Base-by-base conservation (phyloP, 2,888 invertebrate genomes). In the Melolontha melolontha region DNA sequence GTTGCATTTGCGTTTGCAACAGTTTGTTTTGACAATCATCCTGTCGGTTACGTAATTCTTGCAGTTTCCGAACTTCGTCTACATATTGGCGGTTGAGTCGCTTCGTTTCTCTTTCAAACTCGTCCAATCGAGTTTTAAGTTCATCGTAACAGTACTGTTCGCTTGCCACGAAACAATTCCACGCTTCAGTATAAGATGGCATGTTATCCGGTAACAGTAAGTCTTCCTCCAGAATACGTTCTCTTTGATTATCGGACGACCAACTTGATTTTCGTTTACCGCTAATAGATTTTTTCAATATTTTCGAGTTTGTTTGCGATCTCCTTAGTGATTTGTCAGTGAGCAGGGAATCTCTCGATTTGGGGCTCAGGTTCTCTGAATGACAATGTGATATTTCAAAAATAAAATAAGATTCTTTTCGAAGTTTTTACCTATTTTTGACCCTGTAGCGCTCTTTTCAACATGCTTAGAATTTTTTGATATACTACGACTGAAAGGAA, bases 161-260 rank as follows among this genome's bases (percentile, higher is more conserved):
- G 51, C 75, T 74, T 0, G 7, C 49, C 40, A 52, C 72, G 68
- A 75, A 79, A 16, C 27, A 17, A 40, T 62, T 59, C 78, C 77
- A 78, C 17, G 75, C 76, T 52, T 75, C 74, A 29, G 70, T 67
- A 51, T 74, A 71, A 29, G 70, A 69, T 2, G 78, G 78, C 6
- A 76, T 52, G 0, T 63, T 41, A 17, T 72, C 70, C 6, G 74
- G 72, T 39, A 72, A 55, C 6, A 65, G 22, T 6, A 66, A 34
- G 5, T 49, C 52, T 39, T 59, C 44, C n/a, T 54, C 63, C 16
- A 68, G 55, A 42, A 51, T 47, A 51, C 39, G 69, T 34, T 66
- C 68, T 57, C 41, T 27, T 51, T 66, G 64, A 51, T 50, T 22
- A 10, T 62, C 59, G 39, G 68, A 52, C 29, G 57, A 65, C 2